phyloP scores from a whole-genome alignment of 2,113 vertebrate species.

The Calyptommatus sinebrachiatus region DNA sequence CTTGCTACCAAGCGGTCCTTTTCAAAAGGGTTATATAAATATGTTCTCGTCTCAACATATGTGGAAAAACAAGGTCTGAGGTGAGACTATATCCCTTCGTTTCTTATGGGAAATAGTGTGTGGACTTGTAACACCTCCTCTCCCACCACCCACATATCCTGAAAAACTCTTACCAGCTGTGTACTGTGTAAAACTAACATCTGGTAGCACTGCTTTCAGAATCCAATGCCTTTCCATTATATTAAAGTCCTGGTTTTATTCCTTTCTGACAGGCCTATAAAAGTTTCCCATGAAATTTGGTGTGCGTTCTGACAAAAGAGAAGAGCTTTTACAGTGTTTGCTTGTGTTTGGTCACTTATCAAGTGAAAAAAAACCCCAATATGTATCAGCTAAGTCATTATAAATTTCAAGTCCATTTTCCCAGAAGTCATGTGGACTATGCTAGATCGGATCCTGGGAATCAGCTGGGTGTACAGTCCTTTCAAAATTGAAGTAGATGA shows the following conservation, averaged over 20 bases:
- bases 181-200: slow-evolving; percentile 43
- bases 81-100: slow-evolving; percentile 63
- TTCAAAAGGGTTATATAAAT: slow-evolving; percentile 72
- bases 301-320: slow-evolving; percentile 44
- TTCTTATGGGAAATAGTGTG: slow-evolving; percentile 66
- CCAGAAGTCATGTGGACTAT: neutral
- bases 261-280: slow-evolving; percentile 23
- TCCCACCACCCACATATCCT: slow-evolving; percentile 60
- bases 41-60: slow-evolving; percentile 57
- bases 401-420: neutral
- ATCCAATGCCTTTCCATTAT: slow-evolving; percentile 50
- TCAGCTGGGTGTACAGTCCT: too few species aligned
- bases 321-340: slow-evolving; percentile 2
- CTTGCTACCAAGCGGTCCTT: slow-evolving; percentile 53
- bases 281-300: slow-evolving; percentile 40
- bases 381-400: neutral
- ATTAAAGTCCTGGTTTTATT: slow-evolving; percentile 56
- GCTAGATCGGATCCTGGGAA: neutral
- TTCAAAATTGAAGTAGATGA: neutral
- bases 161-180: slow-evolving; percentile 53
- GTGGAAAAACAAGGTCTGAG: slow-evolving; percentile 69
- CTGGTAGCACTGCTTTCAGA: slow-evolving; percentile 24
- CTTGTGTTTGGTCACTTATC: slow-evolving; percentile 28
- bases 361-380: slow-evolving; percentile 1
- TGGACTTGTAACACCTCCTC: slow-evolving; percentile 58